These are phyloP conservation scores for Branchipolynoe longqiensis DNA, from an alignment of 2,888 invertebrate genomes.

Conservation along the genomic window DNA sequence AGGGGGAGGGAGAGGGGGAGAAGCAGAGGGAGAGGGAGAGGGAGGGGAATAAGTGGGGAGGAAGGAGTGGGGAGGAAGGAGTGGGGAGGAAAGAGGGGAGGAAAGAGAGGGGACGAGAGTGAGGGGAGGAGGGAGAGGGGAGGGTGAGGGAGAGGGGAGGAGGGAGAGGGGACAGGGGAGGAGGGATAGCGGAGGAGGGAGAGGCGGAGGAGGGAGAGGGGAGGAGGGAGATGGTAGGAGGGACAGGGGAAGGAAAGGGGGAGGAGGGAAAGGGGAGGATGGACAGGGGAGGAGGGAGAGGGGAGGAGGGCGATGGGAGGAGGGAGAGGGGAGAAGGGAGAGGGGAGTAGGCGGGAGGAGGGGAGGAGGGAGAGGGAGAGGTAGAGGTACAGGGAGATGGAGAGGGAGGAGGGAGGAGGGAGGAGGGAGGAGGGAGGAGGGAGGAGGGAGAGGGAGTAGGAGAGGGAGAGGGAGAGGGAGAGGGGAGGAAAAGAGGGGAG, in stretches of 20 bases:
- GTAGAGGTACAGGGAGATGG: no score
- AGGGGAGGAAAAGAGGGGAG: no score
- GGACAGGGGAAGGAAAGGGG: not conserved
- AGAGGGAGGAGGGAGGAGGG: no score
- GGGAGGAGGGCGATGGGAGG: not conserved
- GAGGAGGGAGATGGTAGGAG: no score
- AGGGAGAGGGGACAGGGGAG: not conserved
- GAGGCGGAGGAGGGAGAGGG: not conserved
- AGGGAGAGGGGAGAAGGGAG: not conserved
- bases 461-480: no score
- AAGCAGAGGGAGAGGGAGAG: not conserved
- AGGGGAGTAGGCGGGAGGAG: not conserved
- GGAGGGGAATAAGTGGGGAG: not conserved
- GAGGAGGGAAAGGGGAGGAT: not conserved
- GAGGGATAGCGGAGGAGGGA: not conserved
- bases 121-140: not conserved
- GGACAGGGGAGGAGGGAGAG: not conserved
- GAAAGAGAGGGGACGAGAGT: not conserved
- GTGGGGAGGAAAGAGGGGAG: not conserved
- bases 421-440: no score
- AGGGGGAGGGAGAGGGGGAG: not conserved
- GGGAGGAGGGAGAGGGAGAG: not conserved
- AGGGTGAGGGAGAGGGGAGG: not conserved
- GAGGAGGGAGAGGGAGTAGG: no score
- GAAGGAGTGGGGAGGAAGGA: not conserved